Evolutionary conservation across 92 coral and sea anemone genomes (phyloP), one percentile per base, ranked within the genome.

Genomic region (Parazoanthus darwini): DNA sequence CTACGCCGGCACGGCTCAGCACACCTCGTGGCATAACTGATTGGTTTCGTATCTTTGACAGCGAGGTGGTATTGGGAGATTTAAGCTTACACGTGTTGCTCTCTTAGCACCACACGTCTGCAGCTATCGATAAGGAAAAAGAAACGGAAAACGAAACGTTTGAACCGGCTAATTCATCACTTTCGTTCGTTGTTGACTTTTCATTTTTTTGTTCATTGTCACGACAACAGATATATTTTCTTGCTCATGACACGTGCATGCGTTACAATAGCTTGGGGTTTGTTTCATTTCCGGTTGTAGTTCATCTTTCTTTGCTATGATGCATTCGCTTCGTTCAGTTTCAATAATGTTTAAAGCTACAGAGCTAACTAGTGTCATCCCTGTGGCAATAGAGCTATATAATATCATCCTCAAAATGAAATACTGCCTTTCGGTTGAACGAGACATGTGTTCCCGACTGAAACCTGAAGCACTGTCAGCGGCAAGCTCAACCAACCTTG

Each of bases 51-150:
- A 76, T 36, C 80, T 76, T 11, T 16, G 50, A 25, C 48, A 46
- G 20, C 8, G 6, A 39, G 58, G 39, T 38, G 16, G 20, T 35
- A 74, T 22, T 18, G 16, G 42, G 39, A 74, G 78, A 7, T 74
- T 29, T 46, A 4, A 71, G 78, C 78, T 72, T 46, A 84, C 65
- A 84, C 87, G 68, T 71, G 87, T 16, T 48, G 6, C 38, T 22
- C 78, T 20, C 9, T 74, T 26, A 35, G 7, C 77, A 18, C 8
- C 15, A 44, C 14, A 48, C 51, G 51, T 48, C 11, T 48, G 1
- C 51, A 84, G 86, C 74, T 81, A 58, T 63, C 74, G 85, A 81
- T 81, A 81, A 37, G 74, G 79, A 84, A 84, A 68, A 71, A 44
- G 87, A 84, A 84, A 84, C 42, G 20, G 87, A 84, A 84, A 82